Percentiles rank a stretch among this genome's conserved stretches.
Conservation (phyloP, 2,888 invertebrate species). For the Eristalis tenax region DNA sequence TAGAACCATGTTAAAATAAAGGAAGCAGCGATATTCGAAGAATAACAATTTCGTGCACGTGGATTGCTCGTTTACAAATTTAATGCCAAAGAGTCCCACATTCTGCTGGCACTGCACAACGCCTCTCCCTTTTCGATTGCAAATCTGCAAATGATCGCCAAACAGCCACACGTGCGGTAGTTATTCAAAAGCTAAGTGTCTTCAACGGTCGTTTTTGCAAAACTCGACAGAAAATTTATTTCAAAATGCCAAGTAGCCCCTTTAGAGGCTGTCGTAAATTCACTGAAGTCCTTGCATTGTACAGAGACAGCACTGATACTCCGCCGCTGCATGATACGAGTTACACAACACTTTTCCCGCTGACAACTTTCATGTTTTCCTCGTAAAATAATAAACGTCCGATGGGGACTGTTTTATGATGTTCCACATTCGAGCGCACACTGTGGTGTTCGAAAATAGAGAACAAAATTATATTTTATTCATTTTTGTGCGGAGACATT, state of each 20-base stretch:
- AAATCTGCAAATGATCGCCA: neutral
- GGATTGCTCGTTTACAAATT: neutral
- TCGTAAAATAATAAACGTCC: neutral
- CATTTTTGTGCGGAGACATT: no score
- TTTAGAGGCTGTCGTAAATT: neutral
- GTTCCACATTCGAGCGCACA: neutral
- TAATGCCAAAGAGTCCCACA: neutral
- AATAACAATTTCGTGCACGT: no score
- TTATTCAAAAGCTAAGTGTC: neutral
- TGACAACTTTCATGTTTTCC: neutral
- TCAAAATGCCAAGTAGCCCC: neutral
- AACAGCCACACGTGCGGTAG: neutral
- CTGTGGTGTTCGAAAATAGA: neutral
- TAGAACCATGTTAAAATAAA: no score
- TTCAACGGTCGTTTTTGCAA: neutral
- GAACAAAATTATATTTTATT: neutral
- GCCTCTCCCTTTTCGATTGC: neutral
- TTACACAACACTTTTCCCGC: neutral
- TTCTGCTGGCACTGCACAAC: no score
- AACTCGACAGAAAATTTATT: neutral
- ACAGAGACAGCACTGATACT: neutral
- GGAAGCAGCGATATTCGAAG: no score
- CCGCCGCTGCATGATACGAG: neutral
- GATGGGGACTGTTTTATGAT: neutral
- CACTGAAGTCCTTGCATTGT: neutral